Evolutionary conservation across 2,113 vertebrate species (phyloP).

Genomic region (Noturus placidus): DNA sequence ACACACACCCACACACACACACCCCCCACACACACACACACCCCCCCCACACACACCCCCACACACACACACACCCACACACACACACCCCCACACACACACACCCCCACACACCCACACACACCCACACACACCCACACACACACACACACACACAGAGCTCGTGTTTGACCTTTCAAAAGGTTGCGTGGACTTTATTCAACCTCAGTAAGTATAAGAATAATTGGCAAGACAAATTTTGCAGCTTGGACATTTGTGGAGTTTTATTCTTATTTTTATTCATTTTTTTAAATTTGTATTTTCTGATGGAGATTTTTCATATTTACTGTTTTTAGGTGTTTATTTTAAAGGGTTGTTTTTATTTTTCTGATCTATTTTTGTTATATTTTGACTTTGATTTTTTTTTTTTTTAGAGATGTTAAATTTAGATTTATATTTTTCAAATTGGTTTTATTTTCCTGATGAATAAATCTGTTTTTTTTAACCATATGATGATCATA

Average conservation of each 20-base stretch:
- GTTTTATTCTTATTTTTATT: background rate
- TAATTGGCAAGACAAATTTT: background rate
- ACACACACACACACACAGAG: background rate
- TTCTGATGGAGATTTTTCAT: background rate
- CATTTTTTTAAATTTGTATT: background rate
- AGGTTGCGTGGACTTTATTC: background rate
- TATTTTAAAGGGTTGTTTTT: background rate
- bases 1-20: too few relatives aligned
- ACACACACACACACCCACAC: background rate
- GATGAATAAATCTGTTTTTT: too few relatives aligned
- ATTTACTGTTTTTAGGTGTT: background rate
- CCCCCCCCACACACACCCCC: too few relatives aligned
- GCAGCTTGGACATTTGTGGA: background rate
- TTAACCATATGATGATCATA: too few relatives aligned
- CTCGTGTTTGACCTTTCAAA: background rate
- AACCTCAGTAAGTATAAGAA: background rate
- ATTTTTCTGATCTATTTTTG: background rate
- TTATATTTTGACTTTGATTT: background rate
- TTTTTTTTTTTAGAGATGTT: background rate
- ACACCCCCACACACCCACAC: background rate
- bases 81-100: too few relatives aligned
- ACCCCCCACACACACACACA: too few relatives aligned
- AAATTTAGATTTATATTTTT: too few relatives aligned
- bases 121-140: background rate
- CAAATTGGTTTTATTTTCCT: too few relatives aligned